Percentiles rank a stretch among this genome's conserved stretches.
Evolutionary conservation across 2,797 vertebrate genomes (phyloP).

Genomic region (Sorex maritimensis): DNA sequence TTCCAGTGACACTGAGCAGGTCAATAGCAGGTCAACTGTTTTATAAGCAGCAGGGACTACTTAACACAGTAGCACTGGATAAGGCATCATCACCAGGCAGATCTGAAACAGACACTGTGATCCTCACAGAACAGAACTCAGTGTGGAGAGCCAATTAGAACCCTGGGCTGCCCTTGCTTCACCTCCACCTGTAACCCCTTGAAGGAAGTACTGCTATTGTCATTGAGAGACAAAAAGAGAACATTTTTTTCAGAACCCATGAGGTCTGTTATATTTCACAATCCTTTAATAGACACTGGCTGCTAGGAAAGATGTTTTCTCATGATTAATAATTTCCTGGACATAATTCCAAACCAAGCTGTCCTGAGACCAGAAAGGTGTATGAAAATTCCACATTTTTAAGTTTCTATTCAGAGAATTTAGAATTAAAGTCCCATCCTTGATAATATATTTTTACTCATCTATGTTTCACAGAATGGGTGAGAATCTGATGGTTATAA

Average conservation of each 20-base stretch:
- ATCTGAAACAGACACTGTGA: constrained; percentile 49
- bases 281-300: constrained; percentile 64
- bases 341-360: constrained; percentile 59
- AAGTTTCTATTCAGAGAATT: constrained; percentile 49
- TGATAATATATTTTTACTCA: constrained; percentile 43
- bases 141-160: constrained; percentile 49
- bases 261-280: constrained; percentile 47
- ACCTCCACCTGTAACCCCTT: constrained; percentile 20
- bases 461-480: constrained; percentile 44
- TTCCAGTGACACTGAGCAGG: constrained; percentile 67
- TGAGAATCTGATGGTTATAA: background rate
- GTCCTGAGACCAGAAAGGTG: constrained; percentile 58
- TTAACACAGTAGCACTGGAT: constrained; percentile 56
- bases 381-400: constrained; percentile 22
- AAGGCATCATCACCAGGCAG: constrained; percentile 27
- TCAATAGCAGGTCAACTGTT: constrained; percentile 75
- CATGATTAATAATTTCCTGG: constrained; percentile 78
- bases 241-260: constrained; percentile 58
- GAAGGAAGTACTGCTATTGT: constrained; percentile 54
- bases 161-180: background rate
- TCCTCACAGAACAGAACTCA: constrained; percentile 7
- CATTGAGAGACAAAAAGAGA: constrained; percentile 60
- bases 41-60: constrained; percentile 62
- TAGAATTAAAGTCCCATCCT: constrained; percentile 55
- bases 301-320: constrained; percentile 69